phyloP scores from a whole-genome alignment of 2,113 vertebrate genomes.

The Lampris megalopsis region DNA sequence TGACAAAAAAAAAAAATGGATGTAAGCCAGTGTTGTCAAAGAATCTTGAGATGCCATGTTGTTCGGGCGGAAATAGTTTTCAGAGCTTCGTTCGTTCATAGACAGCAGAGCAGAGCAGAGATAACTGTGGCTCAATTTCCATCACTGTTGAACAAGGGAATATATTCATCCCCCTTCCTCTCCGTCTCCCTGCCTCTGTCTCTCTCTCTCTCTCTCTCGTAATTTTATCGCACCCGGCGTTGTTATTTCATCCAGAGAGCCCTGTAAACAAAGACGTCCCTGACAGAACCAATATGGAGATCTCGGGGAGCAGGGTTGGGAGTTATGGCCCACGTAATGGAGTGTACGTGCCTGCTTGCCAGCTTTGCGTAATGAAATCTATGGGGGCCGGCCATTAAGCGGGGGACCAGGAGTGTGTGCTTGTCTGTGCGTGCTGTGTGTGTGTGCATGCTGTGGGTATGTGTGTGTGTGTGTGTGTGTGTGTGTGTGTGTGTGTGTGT shows the following conservation, averaged over 20 bases:
- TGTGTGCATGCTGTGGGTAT: slow-evolving; percentile 4
- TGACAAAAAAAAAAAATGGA: too few species aligned
- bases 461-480: background rate
- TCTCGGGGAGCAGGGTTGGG: slow-evolving; percentile 47
- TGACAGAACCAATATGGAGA: slow-evolving; percentile 84
- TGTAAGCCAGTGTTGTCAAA: background rate
- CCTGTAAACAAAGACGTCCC: slow-evolving; percentile 80
- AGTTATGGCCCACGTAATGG: slow-evolving; percentile 66
- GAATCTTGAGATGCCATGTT: slow-evolving; percentile 21
- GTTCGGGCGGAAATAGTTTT: background rate
- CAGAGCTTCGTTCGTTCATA: slow-evolving; percentile 24
- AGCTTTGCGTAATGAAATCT: slow-evolving; percentile 78
- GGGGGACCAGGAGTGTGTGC: background rate
- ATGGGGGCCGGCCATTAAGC: slow-evolving; percentile 66
- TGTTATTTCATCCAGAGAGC: slow-evolving; percentile 82
- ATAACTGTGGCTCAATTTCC: slow-evolving; percentile 40
- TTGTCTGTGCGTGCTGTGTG: background rate
- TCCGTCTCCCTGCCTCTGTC: background rate
- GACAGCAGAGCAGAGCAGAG: slow-evolving; percentile 22
- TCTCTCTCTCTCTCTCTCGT: slow-evolving; percentile 32
- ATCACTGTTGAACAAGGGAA: slow-evolving; percentile 15
- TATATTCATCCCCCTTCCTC: slow-evolving; percentile 26
- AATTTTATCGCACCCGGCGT: slow-evolving; percentile 74
- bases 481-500: slow-evolving; percentile 14
- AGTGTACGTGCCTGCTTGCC: slow-evolving; percentile 36